phyloP scores from a whole-genome alignment of 2,113 vertebrate species.

The Turnix velox region DNA sequence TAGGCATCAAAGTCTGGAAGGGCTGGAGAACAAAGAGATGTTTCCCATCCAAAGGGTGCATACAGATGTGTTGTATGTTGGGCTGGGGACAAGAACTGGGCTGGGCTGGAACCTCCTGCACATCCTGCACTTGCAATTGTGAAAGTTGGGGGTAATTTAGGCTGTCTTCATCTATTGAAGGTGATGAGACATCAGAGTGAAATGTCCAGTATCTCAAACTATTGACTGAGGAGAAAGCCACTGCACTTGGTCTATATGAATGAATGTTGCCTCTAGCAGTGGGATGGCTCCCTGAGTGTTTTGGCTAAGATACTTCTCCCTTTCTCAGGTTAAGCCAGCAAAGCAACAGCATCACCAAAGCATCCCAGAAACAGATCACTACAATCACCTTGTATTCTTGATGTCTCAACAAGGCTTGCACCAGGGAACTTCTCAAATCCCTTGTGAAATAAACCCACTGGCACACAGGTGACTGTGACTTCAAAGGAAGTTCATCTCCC shows the following conservation, averaged over 20 bases:
- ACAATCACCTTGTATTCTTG: fast-evolving
- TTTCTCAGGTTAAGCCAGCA: background rate
- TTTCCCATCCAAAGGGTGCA: background rate
- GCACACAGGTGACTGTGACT: background rate
- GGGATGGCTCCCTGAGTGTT: fast-evolving
- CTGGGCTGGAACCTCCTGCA: background rate
- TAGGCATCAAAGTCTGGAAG: background rate
- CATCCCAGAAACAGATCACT: background rate
- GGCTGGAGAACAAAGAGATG: background rate
- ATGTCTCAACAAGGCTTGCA: background rate
- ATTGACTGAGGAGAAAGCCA: background rate
- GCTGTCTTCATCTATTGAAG: background rate
- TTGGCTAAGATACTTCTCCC: background rate
- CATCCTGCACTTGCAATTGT: background rate
- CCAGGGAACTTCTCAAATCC: background rate
- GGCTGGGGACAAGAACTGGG: background rate
- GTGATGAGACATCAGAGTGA: background rate
- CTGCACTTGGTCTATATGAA: fast-evolving
- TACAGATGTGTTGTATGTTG: background rate
- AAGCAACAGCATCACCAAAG: background rate
- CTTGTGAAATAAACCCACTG: background rate
- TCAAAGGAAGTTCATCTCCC: background rate
- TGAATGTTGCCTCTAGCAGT: background rate
- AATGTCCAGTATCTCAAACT: background rate
- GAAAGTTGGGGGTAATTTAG: background rate